These are phyloP conservation scores for Synergus itoensis DNA, from an alignment of 2,888 invertebrate genomes.

Conservation along the genomic window DNA sequence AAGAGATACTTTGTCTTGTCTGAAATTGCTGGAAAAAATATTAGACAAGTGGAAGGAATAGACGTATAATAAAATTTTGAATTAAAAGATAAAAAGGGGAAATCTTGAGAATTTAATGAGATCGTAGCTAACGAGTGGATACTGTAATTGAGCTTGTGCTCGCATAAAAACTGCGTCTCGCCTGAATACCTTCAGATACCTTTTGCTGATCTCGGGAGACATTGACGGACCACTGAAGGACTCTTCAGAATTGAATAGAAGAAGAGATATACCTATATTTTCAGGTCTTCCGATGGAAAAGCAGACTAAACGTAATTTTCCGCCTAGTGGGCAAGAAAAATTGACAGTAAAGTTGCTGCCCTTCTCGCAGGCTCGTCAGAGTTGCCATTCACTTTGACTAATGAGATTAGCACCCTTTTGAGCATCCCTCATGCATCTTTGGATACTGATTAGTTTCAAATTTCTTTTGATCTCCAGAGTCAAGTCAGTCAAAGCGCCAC, in stretches of 20 bases:
- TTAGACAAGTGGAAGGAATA: neutral
- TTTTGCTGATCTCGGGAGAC: conserved; percentile 28
- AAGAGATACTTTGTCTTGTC: too few species aligned
- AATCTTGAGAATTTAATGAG: conserved; percentile 6
- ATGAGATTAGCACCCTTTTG: conserved; percentile 31
- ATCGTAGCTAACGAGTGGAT: conserved; percentile 20
- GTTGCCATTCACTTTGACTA: conserved; percentile 7
- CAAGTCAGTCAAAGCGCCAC: neutral
- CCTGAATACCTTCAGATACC: conserved; percentile 15
- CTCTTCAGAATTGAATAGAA: neutral
- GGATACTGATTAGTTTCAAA: neutral
- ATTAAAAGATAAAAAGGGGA: neutral
- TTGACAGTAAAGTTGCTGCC: conserved; percentile 56
- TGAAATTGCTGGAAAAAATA: neutral
- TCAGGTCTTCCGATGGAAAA: neutral
- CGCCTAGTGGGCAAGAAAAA: conserved; percentile 61
- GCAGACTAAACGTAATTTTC: conserved; percentile 36
- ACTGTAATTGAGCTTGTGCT: conserved; percentile 28
- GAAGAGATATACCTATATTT: conserved; percentile 25
- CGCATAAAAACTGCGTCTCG: conserved; percentile 8
- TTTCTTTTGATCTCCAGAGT: neutral
- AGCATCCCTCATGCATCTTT: conserved; percentile 1
- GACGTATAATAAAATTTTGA: neutral
- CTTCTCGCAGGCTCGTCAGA: conserved; percentile 34
- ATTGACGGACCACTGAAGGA: conserved; percentile 22